A percentile compares a stretch with the other conserved stretches of the same genome.
Conservation (phyloP, 2,888 invertebrate genomes). For the Drosophila prostipennis region DNA sequence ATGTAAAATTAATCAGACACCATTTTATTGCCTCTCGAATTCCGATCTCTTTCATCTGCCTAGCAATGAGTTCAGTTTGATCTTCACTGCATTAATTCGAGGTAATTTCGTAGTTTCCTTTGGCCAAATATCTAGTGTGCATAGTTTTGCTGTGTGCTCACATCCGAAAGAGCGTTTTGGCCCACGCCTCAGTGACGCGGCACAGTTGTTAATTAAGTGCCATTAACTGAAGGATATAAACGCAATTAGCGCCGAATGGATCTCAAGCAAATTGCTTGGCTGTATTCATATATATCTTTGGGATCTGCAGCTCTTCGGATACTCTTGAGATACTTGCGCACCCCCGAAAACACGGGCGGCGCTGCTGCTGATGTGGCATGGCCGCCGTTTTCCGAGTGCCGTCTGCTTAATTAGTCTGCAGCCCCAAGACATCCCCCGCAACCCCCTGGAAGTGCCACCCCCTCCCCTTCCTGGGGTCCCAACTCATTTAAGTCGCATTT, state of each 20-base stretch:
- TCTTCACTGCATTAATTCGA: not conserved
- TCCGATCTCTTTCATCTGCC: not conserved
- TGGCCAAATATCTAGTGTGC: constrained; percentile 4
- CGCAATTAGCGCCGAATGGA: constrained; percentile 81
- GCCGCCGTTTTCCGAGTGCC: constrained; percentile 73
- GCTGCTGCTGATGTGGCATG: constrained; percentile 79
- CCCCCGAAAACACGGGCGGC: constrained; percentile 49
- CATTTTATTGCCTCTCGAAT: not conserved
- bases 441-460: not conserved
- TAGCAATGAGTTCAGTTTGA: not conserved
- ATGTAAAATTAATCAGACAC: not conserved
- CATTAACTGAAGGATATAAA: constrained; percentile 83
- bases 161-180: constrained; percentile 39
- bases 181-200: constrained; percentile 66
- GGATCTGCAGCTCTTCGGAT: constrained; percentile 7
- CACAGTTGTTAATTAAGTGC: constrained; percentile 79
- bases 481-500: constrained; percentile 79
- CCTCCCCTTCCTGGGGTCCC: constrained; percentile 39
- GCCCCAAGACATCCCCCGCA: constrained; percentile 9
- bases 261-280: constrained; percentile 67
- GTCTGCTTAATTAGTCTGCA: constrained; percentile 79
- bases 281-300: not conserved
- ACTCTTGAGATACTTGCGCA: constrained; percentile 21
- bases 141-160: constrained; percentile 7
- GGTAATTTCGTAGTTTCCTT: constrained; percentile 2